Base-by-base conservation (phyloP, 1,140 invertebrate genomes). In the Campoletis sonorensis region DNA sequence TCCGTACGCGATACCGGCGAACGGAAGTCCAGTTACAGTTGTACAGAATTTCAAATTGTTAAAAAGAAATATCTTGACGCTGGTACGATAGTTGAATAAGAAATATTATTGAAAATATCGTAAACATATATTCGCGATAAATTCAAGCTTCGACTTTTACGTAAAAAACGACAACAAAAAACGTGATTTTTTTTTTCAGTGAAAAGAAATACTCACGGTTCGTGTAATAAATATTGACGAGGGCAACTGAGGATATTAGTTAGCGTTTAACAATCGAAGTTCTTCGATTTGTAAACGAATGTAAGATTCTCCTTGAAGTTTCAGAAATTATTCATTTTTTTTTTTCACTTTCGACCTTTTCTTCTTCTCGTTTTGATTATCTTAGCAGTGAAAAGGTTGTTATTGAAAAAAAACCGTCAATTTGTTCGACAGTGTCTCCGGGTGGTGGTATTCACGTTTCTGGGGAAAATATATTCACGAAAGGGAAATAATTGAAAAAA, bases 1-100 rank as follows among this genome's bases (percentile, higher is more conserved):
- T 70, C 80, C 84, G 86, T 78, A 85, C 84, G 82, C 82, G 72
- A 71, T 80, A 61, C 78, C 64, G 72, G 51, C 72, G 72, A 76
- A 76, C 72, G 72, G 72, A 76, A 76, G 72, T 79, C 61, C 16
- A 67, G 61, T 4, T 73, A 18, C 21, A 67, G 61, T 4, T 73
- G 26, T 73, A 23, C 13, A 26, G 33, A 37, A 61, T 45, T 21
- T 37, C 15, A 26, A 33, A 33, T 78, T 61, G 0, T 15, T 33
- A 61, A 78, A 61, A n/a, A 49, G 1, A 70, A 67, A 70, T 1
- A 79, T 45, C 8, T 11, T 45, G 5, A 33, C 30, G 30, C 8
- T 45, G 40, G 40, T 45, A 45, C 8, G 40, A 45, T 13, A 1
- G 7, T 45, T 45, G 1, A 45, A 45, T 11, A 13, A 45, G 40